Conservation (phyloP, 2,888 invertebrate species). For the Caradrina kadenii region DNA sequence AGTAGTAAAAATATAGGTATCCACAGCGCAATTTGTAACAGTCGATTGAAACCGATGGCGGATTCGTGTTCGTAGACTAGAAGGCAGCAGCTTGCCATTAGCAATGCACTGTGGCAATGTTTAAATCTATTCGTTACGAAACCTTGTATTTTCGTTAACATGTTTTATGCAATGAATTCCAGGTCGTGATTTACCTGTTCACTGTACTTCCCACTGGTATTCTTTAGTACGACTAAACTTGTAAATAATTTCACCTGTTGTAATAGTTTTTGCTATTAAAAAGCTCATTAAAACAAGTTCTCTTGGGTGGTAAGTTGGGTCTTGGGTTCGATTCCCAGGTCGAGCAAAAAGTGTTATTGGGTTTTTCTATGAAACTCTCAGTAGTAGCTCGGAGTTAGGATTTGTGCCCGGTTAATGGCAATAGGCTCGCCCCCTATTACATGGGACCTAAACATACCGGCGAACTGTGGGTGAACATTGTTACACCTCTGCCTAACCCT, state of each 20-base stretch:
- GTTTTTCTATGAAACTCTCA: no score
- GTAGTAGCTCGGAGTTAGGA: no score
- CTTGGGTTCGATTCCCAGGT: no score
- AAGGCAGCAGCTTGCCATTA: constrained; percentile 34
- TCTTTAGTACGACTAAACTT: constrained; percentile 12
- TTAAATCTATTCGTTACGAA: constrained; percentile 25
- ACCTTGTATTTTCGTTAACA: constrained; percentile 37
- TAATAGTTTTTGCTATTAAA: constrained; percentile 12
- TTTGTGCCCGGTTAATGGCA: no score
- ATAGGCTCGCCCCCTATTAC: no score
- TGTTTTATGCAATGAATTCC: constrained; percentile 42
- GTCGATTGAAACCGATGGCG: constrained; percentile 36
- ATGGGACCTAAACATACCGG: no score
- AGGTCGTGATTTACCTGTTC: constrained; percentile 21
- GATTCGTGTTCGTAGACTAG: constrained; percentile 16
- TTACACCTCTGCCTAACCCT: no score
- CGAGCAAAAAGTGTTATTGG: no score
- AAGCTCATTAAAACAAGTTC: constrained; percentile 25
- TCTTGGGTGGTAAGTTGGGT: no score
- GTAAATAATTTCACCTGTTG: constrained; percentile 8
- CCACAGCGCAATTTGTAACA: constrained; percentile 38
- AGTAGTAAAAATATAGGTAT: constrained; percentile 50
- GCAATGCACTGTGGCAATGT: constrained; percentile 25
- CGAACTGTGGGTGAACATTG: no score
- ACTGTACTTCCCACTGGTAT: constrained; percentile 28